phyloP scores from a whole-genome alignment of 2,113 vertebrate species.

The Cairina moschata region DNA sequence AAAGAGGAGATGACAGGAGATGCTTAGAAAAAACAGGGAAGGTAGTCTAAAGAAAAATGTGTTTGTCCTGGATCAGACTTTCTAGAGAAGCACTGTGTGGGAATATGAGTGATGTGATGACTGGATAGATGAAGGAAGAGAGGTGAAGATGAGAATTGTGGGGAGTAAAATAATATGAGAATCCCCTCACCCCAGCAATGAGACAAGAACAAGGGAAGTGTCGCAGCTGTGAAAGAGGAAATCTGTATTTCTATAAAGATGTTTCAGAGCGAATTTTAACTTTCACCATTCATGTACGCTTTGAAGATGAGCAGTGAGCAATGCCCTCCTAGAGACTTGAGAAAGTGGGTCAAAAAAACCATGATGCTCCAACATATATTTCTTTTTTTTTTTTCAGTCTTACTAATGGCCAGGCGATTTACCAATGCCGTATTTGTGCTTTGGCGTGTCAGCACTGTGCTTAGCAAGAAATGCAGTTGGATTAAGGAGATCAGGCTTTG shows the following conservation, averaged over 20 bases:
- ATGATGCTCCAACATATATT: neutral
- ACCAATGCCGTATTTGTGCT: neutral
- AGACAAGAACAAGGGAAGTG: neutral
- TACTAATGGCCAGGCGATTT: neutral
- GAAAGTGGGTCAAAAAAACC: neutral
- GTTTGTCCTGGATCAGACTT: neutral
- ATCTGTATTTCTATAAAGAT: too few species aligned
- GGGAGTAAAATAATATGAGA: neutral
- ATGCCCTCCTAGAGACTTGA: neutral
- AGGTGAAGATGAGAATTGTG: neutral
- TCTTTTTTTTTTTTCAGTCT: neutral
- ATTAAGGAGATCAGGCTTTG: neutral
- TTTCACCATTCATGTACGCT: neutral
- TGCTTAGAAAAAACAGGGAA: neutral
- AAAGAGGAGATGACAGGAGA: neutral
- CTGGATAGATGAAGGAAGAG: neutral
- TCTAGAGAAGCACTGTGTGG: neutral
- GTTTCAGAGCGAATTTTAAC: neutral
- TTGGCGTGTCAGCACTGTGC: neutral
- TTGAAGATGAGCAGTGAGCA: neutral
- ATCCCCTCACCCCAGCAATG: neutral
- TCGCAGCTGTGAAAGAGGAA: neutral
- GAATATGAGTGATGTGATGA: neutral
- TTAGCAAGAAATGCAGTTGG: neutral
- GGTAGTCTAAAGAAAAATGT: too few species aligned